phyloP scores from a whole-genome alignment of 2,888 invertebrate species.

The Aleiodes leptofemur region DNA sequence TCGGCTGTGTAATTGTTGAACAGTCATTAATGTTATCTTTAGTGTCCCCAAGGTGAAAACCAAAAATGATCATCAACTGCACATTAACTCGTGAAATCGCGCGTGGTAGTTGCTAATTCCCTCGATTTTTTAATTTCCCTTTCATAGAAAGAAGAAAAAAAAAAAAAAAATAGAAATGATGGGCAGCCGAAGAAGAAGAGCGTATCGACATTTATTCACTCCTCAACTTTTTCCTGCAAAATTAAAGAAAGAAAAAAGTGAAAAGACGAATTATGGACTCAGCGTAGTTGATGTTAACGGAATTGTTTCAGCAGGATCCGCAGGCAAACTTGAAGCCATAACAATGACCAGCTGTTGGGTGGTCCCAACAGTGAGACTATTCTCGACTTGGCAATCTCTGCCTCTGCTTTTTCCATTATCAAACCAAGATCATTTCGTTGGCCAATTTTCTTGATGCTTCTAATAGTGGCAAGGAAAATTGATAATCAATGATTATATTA shows the following conservation, averaged over 20 bases:
- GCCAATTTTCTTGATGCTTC: background rate
- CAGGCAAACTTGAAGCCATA: slow-evolving; percentile 54
- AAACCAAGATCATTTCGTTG: background rate
- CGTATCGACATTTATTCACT: background rate
- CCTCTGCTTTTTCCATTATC: slow-evolving; percentile 2
- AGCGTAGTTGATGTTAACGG: slow-evolving; percentile 42
- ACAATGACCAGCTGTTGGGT: slow-evolving; percentile 42
- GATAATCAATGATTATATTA: background rate
- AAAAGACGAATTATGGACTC: background rate
- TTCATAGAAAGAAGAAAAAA: too few species aligned
- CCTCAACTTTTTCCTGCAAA: too few species aligned
- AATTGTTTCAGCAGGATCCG: slow-evolving; percentile 60
- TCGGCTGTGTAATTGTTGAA: too few species aligned
- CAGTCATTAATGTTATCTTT: too few species aligned
- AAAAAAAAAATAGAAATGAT: too few species aligned
- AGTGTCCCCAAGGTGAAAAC: too few species aligned
- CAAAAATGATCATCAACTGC: too few species aligned
- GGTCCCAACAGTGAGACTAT: slow-evolving; percentile 20
- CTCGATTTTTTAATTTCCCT: too few species aligned
- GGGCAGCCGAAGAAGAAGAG: too few species aligned
- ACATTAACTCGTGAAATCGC: too few species aligned
- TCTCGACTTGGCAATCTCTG: slow-evolving; percentile 2
- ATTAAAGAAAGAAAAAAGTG: too few species aligned
- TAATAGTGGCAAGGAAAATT: background rate
- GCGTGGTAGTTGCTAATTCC: too few species aligned